Evolutionary conservation across 1,140 invertebrate genomes (phyloP).

Genomic region (Xylocopa sonorina): DNA sequence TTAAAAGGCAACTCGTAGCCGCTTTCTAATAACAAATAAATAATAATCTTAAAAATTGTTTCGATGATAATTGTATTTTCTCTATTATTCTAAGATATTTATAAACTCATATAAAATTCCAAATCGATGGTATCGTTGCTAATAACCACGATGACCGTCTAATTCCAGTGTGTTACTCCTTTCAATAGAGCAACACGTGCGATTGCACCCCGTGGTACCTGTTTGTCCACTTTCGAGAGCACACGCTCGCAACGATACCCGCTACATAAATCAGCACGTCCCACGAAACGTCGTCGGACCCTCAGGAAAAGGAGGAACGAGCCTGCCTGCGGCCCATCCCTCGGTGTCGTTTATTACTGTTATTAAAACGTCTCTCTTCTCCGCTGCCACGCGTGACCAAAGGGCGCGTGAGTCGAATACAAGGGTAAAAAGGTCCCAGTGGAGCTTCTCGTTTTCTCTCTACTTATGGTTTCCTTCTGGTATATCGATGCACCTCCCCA

Average conservation of each 20-base stretch:
- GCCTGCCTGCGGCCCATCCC: background rate
- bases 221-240: slow-evolving; percentile 19
- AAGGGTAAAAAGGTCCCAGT: slow-evolving; percentile 24
- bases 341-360: slow-evolving; percentile 35
- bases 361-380: slow-evolving; percentile 34
- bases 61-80: no score
- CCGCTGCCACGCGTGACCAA: slow-evolving; percentile 12
- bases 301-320: background rate
- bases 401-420: slow-evolving; percentile 31
- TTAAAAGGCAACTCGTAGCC: no score
- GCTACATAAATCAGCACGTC: slow-evolving; percentile 30
- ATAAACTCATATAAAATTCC: no score
- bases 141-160: no score
- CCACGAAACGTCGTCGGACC: slow-evolving; percentile 12
- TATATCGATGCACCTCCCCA: background rate
- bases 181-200: no score
- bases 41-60: no score
- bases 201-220: background rate
- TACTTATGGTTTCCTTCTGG: slow-evolving; percentile 28
- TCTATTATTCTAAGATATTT: no score
- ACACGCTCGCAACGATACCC: background rate
- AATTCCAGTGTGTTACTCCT: no score
- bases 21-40: no score
- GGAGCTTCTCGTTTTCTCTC: slow-evolving; percentile 25
- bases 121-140: no score